Base-by-base conservation (phyloP, 2,113 vertebrate genomes). In the Chaenogobius annularis region DNA sequence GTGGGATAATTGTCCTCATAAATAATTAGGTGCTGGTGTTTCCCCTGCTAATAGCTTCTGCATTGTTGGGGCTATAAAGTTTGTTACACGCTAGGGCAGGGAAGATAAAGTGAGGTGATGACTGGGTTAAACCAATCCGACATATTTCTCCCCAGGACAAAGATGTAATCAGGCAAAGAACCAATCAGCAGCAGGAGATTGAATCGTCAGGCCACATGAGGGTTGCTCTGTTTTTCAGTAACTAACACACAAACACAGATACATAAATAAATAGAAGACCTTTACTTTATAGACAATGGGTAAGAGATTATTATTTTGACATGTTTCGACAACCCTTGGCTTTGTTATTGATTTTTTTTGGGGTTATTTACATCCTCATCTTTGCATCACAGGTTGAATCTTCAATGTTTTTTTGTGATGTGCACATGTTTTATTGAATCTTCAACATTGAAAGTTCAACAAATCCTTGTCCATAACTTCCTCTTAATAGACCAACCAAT, bases 1-100 rank as follows among this genome's bases (percentile, higher is more conserved):
- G 22, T 26, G 65, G 71, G 69, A 65, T 80, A 88, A 88, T 81
- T 81, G 75, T 80, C 80, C 70, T 82, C 67, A 79, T 85, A 82
- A 85, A 89, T 88, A 79, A 88, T 83, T 87, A 78, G 62, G 22
- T 69, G 46, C 50, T 65, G 56, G 40, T 78, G 58, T 83, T 83
- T 82, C 62, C 73, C 52, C 64, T 65, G 19, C 58, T 80, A 81
- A 86, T 85, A 76, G 75, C 69, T 54, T 72, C 66, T 65, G 40
- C n/a, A 19, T 66, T 3, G 35, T 72, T 88, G 73, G 54, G 62
- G 55, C 65, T 52, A 11, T 70, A 59, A 77, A 48, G 66, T 79
- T 78, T 81, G 67, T 80, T 68, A 77, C 82, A 56, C 58, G 66
- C 73, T 65, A 52, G 66, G 54, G 46, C 48, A 56, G 66, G 47